Percentiles rank a stretch among this genome's conserved stretches.
phyloP scores from a whole-genome alignment of 1,140 invertebrate genomes.

The Drosophila pallidifrons region DNA sequence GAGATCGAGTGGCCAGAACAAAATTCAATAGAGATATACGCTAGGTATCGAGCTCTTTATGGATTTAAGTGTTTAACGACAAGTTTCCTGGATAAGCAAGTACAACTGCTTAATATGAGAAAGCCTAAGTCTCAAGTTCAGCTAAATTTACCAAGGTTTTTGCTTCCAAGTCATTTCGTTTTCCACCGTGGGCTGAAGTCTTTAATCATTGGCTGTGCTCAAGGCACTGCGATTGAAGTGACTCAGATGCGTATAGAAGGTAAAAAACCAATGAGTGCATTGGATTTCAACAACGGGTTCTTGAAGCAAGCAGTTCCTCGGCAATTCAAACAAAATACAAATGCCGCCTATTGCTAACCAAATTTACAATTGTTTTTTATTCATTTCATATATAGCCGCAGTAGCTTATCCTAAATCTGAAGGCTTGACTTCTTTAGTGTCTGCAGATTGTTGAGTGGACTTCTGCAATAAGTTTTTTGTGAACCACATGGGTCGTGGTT shows the following conservation, averaged over 20 bases:
- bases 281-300: slow-evolving; percentile 90
- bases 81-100: slow-evolving; percentile 86
- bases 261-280: slow-evolving; percentile 87
- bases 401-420: slow-evolving; percentile 88
- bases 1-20: slow-evolving; percentile 88
- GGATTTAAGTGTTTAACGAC: slow-evolving; percentile 88
- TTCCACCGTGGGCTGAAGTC: slow-evolving; percentile 67
- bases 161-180: slow-evolving; percentile 51
- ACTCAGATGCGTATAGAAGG: slow-evolving; percentile 87
- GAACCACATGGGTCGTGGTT: slow-evolving; percentile 91
- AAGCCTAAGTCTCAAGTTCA: slow-evolving; percentile 64
- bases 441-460: slow-evolving; percentile 88
- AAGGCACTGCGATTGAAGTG: slow-evolving; percentile 87
- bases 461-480: slow-evolving; percentile 92
- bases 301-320: slow-evolving; percentile 85
- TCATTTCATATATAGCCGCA: slow-evolving; percentile 34
- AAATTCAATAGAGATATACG: slow-evolving; percentile 87
- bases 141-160: not conserved
- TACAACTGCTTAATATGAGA: slow-evolving; percentile 88
- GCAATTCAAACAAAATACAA: slow-evolving; percentile 61
- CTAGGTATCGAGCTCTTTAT: slow-evolving; percentile 88
- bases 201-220: slow-evolving; percentile 87
- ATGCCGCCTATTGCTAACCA: slow-evolving; percentile 49
- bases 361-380: slow-evolving; percentile 1
- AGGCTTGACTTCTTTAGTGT: slow-evolving; percentile 90